A percentile compares a stretch with the other conserved stretches of the same genome.
phyloP scores from a whole-genome alignment of 2,113 vertebrate genomes.

The Cygnus atratus region DNA sequence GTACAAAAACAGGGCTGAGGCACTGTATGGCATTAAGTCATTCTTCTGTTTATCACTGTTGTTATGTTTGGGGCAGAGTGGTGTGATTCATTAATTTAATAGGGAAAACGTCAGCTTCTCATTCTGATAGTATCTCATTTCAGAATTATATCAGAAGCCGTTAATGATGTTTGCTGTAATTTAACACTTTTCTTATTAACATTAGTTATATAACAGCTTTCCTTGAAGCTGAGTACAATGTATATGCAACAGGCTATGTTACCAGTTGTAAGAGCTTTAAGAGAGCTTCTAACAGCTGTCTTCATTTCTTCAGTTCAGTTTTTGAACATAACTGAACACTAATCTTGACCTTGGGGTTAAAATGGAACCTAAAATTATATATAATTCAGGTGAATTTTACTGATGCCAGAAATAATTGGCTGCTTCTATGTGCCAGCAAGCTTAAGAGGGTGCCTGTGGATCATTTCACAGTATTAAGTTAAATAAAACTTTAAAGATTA shows the following conservation, averaged over 20 bases:
- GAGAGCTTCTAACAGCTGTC: background rate
- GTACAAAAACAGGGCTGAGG: background rate
- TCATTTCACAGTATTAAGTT: background rate
- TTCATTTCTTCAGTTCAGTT: background rate
- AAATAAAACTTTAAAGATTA: conserved; percentile 7
- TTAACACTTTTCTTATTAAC: background rate
- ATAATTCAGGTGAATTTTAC: background rate
- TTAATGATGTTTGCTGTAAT: background rate
- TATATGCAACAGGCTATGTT: background rate
- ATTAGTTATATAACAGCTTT: background rate
- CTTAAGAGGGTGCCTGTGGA: background rate
- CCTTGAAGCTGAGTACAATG: background rate
- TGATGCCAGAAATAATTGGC: background rate
- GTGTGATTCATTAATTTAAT: background rate
- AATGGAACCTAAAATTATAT: background rate
- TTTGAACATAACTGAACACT: background rate
- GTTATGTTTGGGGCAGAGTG: background rate
- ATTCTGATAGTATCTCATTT: background rate
- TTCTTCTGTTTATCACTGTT: background rate
- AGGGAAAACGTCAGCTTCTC: background rate
- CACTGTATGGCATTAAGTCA: background rate
- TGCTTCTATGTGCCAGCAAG: background rate
- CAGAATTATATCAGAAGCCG: background rate
- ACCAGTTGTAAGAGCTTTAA: background rate
- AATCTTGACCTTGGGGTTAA: background rate